These are phyloP conservation scores for Grammomys surdaster DNA, from an alignment of 2,113 vertebrate species.

Conservation along the genomic window DNA sequence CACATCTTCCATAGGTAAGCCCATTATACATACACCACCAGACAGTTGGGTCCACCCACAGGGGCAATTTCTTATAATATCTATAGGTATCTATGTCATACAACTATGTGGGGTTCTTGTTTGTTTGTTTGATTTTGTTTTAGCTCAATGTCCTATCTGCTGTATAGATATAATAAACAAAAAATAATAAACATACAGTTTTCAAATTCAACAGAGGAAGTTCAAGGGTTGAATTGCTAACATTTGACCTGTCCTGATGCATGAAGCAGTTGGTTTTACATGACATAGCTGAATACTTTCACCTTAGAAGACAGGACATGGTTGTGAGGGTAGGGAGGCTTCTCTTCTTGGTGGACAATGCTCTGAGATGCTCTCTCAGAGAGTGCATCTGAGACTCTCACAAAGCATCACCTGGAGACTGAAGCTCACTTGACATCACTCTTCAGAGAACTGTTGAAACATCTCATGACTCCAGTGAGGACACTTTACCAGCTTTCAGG, in stretches of 20 bases:
- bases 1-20: neutral
- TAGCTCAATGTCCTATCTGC: neutral
- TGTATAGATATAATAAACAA: neutral
- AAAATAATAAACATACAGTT: neutral
- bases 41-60: neutral
- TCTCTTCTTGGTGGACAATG: neutral
- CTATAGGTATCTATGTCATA: neutral
- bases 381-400: neutral
- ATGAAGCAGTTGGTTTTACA: neutral
- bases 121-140: neutral
- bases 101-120: neutral
- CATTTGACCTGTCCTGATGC: neutral
- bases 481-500: neutral
- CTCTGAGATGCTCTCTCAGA: neutral
- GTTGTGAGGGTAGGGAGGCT: neutral
- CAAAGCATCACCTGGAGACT: neutral
- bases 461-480: neutral
- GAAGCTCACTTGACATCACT: neutral
- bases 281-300: neutral
- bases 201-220: neutral
- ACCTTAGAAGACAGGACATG: neutral
- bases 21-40: neutral
- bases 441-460: neutral
- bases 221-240: constrained; percentile 12
- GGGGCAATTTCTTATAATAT: neutral